Conservation (phyloP, 2,888 invertebrate species). For the Drosophila ezoana region DNA sequence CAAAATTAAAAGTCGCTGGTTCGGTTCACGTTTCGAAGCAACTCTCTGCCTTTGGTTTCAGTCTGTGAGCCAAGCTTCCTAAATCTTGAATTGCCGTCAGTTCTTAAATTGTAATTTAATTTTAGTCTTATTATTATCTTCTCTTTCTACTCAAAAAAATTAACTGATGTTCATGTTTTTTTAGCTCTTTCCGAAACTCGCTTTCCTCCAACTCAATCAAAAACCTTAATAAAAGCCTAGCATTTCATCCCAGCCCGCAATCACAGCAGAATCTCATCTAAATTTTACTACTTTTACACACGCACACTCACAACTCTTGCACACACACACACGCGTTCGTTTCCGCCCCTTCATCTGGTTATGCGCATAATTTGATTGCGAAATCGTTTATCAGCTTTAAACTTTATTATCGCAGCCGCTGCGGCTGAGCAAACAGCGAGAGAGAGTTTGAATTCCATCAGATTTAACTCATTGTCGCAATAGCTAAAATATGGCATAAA, state of each 20-base stretch:
- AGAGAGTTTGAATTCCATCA: constrained; percentile 57
- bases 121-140: too few relatives aligned
- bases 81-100: too few relatives aligned
- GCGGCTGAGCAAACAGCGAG: constrained; percentile 31
- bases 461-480: constrained; percentile 79
- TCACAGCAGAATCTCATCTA: constrained; percentile 15
- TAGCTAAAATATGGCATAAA: constrained; percentile 78
- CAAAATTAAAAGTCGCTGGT: too few relatives aligned
- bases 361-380: constrained; percentile 82
- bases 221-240: constrained; percentile 6
- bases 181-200: too few relatives aligned
- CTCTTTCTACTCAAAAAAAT: too few relatives aligned
- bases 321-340: constrained; percentile 9
- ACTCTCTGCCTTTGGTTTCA: too few relatives aligned
- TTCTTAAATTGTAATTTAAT: too few relatives aligned
- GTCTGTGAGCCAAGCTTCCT: too few relatives aligned
- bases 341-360: constrained; percentile 33
- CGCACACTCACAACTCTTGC: neutral
- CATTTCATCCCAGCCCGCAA: neutral
- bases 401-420: constrained; percentile 75
- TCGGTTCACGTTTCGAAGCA: too few relatives aligned
- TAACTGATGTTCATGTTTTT: too few relatives aligned
- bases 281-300: constrained; percentile 35
- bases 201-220: neutral
- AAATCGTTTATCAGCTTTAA: constrained; percentile 81